Evolutionary conservation across 2,888 invertebrate species (phyloP).

Genomic region (Diadromus collaris): DNA sequence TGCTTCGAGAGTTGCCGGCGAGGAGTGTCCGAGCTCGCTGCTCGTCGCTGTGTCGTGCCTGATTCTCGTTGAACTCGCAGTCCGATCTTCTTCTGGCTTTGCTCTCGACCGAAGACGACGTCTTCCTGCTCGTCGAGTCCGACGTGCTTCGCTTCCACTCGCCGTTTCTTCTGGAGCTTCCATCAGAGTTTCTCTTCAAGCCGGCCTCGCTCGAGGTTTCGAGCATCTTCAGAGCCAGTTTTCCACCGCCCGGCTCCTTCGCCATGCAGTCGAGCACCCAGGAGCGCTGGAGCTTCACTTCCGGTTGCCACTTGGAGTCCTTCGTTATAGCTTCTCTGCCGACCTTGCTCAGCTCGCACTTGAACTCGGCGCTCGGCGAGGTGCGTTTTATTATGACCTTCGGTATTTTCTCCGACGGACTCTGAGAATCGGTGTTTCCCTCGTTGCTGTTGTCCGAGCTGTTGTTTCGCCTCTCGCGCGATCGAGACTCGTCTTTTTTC

Average conservation of each 20-base stretch:
- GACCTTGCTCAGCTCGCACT: slow-evolving; percentile 76
- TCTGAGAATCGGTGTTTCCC: slow-evolving; percentile 52
- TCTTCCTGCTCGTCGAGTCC: slow-evolving; percentile 8
- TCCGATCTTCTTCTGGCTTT: slow-evolving; percentile 67
- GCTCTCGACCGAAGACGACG: slow-evolving; percentile 16
- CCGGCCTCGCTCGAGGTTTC: slow-evolving; percentile 42
- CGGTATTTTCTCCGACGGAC: slow-evolving; percentile 73
- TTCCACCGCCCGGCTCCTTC: slow-evolving; percentile 72
- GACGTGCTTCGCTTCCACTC: slow-evolving; percentile 31
- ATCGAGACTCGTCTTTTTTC: slow-evolving; percentile 46
- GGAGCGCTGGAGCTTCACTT: slow-evolving; percentile 75
- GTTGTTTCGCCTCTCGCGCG: slow-evolving; percentile 39
- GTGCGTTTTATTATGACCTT: slow-evolving; percentile 78
- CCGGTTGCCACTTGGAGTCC: slow-evolving; percentile 75
- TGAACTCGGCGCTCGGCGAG: slow-evolving; percentile 77
- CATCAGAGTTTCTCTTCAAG: slow-evolving; percentile 7
- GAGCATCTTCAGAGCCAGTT: slow-evolving; percentile 65
- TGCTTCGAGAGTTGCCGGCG: slow-evolving; percentile 34
- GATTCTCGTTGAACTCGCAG: slow-evolving; percentile 55
- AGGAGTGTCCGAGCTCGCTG: neutral
- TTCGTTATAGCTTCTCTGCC: slow-evolving; percentile 70
- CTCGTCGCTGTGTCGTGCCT: neutral
- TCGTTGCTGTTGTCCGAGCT: slow-evolving; percentile 36
- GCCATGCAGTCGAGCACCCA: slow-evolving; percentile 76
- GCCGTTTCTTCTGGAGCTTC: neutral